Evolutionary conservation across 2,888 invertebrate genomes (phyloP).

Genomic region (Hydrotaea diabolus): DNA sequence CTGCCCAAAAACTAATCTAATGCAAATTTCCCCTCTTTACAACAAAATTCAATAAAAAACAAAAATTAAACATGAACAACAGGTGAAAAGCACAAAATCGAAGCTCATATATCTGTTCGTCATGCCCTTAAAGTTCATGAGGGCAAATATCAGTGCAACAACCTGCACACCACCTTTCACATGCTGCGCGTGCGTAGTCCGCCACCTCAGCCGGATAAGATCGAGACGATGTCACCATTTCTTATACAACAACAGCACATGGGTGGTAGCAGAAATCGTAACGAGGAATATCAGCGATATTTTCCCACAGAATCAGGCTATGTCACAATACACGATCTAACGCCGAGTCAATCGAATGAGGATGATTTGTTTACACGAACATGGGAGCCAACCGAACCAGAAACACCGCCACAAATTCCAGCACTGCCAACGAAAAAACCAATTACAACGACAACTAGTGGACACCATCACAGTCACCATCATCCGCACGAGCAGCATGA

Average conservation of each 20-base stretch:
- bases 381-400: constrained; percentile 71
- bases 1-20: too few species aligned
- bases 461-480: constrained; percentile 67
- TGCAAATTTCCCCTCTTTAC: too few species aligned
- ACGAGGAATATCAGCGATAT: constrained; percentile 53
- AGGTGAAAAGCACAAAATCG: constrained; percentile 80
- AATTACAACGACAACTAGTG: constrained; percentile 67
- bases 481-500: constrained; percentile 59
- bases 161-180: constrained; percentile 75
- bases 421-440: constrained; percentile 68
- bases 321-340: constrained; percentile 76
- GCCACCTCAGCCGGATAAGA: constrained; percentile 64
- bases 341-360: constrained; percentile 73
- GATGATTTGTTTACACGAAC: constrained; percentile 75
- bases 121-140: constrained; percentile 79
- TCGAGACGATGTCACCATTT: constrained; percentile 69
- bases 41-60: constrained; percentile 23
- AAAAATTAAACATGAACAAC: constrained; percentile 50
- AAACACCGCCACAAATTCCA: constrained; percentile 63
- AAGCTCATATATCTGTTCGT: constrained; percentile 79
- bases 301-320: constrained; percentile 75
- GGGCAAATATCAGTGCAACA: constrained; percentile 80
- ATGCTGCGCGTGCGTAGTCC: constrained; percentile 75
- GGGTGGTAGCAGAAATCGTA: constrained; percentile 49
- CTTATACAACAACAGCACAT: constrained; percentile 51